Base-by-base conservation (phyloP, 2,888 invertebrate species). In the Apamea epomidion region DNA sequence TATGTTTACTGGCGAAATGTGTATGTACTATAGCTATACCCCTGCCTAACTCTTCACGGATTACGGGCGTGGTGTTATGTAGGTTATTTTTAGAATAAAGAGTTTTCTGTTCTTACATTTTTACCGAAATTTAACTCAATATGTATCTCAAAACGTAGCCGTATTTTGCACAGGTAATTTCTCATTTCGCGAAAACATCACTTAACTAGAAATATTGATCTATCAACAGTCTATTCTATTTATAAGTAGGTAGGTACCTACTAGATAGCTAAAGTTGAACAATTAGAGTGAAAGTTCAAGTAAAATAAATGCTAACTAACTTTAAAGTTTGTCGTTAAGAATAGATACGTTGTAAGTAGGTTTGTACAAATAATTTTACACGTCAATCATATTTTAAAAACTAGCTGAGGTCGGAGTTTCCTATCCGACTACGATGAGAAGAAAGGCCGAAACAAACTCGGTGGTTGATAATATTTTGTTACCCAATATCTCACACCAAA, bases 401-500 rank as follows among this genome's bases (percentile, higher is more conserved):
- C 58, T 25, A 58, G 25, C 3, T 10, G 8, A 58, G 25, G 58
- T 10, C 3, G 58, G 25, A 3, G 21, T 58, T 58, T 58, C 25
- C 8, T 25, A 58, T 25, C 25, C 2, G 21, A 54, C 8, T 2
- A 54, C 8, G 8, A 2, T 54, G 54, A 21, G 21, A 54, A 54
- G 21, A 25, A 54, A 54, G 21, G 21, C 3, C 10, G 25, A 58
- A 58, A 10, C 58, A 58, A 58, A 25, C 25, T 54, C 21, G 8
- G 25, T 18, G 18, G 21, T 21, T 42, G 16, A 42, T 45, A 73
- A 60, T 45, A 75, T 78, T 70, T 65, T 48, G 45, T 14, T 65
- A 71, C 25, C 18, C 64, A 65, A 80, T 71, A 54, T 68, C 32
- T 68, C 29, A 37, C 82, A 58, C 58, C 48, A 75, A 72, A 75